Conservation (phyloP, 2,797 vertebrate genomes). For the Falco columbarius region DNA sequence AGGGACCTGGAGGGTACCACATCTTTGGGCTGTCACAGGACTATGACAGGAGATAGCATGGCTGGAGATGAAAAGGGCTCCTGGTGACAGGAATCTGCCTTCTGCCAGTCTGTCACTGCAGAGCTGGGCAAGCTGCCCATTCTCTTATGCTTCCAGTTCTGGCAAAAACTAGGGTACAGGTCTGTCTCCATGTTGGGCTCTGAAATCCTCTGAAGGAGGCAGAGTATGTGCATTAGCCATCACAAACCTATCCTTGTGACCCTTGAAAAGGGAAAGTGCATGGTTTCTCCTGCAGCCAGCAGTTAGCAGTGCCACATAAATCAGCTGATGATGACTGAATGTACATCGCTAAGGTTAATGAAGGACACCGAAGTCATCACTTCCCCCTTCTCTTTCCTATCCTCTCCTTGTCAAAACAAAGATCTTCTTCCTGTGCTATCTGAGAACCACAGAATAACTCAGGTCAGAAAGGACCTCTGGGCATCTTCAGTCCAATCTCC, state of each 20-base stretch:
- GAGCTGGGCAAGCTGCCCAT: conserved; percentile 22
- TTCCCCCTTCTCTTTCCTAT: neutral
- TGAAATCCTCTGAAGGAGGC: neutral
- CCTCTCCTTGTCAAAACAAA: neutral
- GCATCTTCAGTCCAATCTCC: neutral
- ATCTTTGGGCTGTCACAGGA: neutral
- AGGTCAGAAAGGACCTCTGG: neutral
- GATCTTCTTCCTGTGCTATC: neutral
- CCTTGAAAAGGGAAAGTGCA: neutral
- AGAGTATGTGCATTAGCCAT: neutral
- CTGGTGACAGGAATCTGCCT: neutral
- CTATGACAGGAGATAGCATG: neutral
- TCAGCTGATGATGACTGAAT: neutral
- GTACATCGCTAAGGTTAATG: neutral
- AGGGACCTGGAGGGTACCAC: neutral
- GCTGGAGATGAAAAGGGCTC: neutral
- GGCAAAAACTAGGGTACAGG: neutral
- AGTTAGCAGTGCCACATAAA: fast-evolving
- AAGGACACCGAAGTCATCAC: neutral
- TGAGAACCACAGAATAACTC: neutral
- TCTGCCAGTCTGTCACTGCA: neutral
- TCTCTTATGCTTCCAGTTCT: neutral
- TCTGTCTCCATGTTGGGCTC: neutral
- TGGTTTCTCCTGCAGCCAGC: neutral
- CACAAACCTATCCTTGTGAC: neutral